phyloP scores from a whole-genome alignment of 2,888 invertebrate genomes.

The Hanleya hanleyi region DNA sequence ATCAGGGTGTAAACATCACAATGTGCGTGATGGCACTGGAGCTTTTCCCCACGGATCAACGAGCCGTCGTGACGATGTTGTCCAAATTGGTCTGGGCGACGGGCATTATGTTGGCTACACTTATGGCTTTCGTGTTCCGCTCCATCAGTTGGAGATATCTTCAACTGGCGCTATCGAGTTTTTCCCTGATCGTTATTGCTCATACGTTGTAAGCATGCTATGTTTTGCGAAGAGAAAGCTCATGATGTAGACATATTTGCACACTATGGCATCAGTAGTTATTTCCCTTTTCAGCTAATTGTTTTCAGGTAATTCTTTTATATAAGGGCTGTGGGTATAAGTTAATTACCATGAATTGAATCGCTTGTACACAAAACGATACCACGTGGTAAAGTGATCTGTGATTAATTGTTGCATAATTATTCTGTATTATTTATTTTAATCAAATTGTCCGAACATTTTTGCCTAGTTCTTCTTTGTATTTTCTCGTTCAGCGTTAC shows the following conservation, averaged over 20 bases:
- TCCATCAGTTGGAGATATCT: not conserved
- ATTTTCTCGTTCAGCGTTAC: not conserved
- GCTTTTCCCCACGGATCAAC: not conserved
- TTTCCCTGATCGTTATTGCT: not conserved
- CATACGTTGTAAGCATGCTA: conserved; percentile 6
- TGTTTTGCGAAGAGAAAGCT: too few species aligned
- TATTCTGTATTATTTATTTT: not conserved
- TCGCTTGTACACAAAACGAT: not conserved
- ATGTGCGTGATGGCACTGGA: not conserved
- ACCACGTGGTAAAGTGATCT: too few species aligned
- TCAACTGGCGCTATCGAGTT: not conserved
- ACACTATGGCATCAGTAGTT: too few species aligned
- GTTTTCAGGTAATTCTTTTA: too few species aligned
- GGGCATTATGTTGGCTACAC: not conserved
- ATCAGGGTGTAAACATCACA: not conserved
- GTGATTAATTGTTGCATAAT: not conserved
- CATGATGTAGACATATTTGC: too few species aligned
- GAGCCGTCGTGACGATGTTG: not conserved
- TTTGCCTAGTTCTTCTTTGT: not conserved
- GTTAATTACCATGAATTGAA: too few species aligned
- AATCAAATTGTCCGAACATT: too few species aligned
- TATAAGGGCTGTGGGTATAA: too few species aligned
- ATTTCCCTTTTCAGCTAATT: too few species aligned
- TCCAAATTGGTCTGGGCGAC: not conserved
- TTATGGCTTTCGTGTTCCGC: not conserved